Base-by-base conservation (phyloP, 2,888 invertebrate species). In the Euphydryas editha region DNA sequence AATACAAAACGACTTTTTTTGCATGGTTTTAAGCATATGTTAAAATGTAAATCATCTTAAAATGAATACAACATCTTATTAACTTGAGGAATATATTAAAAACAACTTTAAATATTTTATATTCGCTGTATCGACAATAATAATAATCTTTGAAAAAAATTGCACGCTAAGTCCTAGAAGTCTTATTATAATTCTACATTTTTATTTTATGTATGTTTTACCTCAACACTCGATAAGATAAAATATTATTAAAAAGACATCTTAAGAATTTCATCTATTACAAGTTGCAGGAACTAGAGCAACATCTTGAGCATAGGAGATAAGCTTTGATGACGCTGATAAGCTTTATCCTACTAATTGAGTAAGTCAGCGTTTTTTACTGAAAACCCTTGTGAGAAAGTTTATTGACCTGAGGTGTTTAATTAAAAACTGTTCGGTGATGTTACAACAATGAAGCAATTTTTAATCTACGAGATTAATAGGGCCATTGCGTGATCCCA, bases 401-500 rank as follows among this genome's bases (percentile, higher is more conserved):
- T 49, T 62, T 56, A 62, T 51, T 51, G 62, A 44, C 49, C 57
- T 11, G 30, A n/a, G n/a, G 11, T 37, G 59, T 63, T 62, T 46
- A 59, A 49, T 64, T 49, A 54, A 64, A 54, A 51, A 18, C 24
- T 24, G 24, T 17, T 21, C 49, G 39, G 49, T 44, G 47, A n/a
- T 37, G 44, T 46, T 60, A 68, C 51, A 61, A 68, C 51, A 61
- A 61, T 51, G 59, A 59, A 59, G 44, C 44, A 42, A 57, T 44
- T 70, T 64, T 39, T 64, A 65, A 67, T 65, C 62, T 44, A 51
- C 37, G 77, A 83, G 84, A 88, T 85, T 88, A 82, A 88, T 89
- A 85, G 81, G 78, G 71, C 76, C 75, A 86, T 89, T 78, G 87
- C 90, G 86, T 89, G 88, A 77, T 81, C 82, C 82, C 84, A 84